These are phyloP conservation scores for Sycophaga agraensis DNA, from an alignment of 1,140 invertebrate genomes.

Conservation along the genomic window DNA sequence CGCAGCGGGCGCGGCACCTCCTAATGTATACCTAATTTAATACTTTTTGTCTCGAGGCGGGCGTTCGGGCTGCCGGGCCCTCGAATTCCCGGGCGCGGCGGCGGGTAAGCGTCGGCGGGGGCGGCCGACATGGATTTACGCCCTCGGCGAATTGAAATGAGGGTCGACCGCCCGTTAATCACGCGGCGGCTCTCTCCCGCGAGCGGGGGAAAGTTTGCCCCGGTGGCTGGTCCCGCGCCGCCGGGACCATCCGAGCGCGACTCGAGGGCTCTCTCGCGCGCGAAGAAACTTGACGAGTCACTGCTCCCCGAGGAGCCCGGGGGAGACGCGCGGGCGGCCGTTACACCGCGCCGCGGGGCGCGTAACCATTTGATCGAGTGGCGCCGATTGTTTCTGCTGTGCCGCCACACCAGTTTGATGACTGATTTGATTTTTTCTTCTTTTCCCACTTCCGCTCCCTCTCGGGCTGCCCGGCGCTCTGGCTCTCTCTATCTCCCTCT, in stretches of 20 bases:
- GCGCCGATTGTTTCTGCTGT: neutral
- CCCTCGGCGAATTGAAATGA: conserved; percentile 48
- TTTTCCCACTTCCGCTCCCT: no score
- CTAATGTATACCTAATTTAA: no score
- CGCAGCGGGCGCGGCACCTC: no score
- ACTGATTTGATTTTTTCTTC: conserved; percentile 7
- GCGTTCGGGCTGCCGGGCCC: no score
- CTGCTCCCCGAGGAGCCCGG: neutral
- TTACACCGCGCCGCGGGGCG: no score
- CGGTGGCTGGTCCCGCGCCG: neutral
- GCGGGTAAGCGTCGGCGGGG: conserved; percentile 21
- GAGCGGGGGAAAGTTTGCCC: conserved; percentile 5
- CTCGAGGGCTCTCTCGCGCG: neutral
- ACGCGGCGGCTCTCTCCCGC: conserved; percentile 30
- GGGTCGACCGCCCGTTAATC: conserved; percentile 44
- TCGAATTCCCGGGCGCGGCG: conserved; percentile 1
- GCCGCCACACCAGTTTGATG: neutral
- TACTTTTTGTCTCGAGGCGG: no score
- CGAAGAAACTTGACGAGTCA: conserved; percentile 19
- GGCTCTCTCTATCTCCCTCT: no score
- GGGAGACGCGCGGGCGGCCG: no score
- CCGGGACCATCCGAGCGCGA: no score
- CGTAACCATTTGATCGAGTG: conserved; percentile 13
- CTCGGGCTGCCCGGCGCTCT: no score
- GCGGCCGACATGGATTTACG: conserved; percentile 46